Base-by-base conservation (phyloP, 2,113 vertebrate species). In the Grantiella picta region DNA sequence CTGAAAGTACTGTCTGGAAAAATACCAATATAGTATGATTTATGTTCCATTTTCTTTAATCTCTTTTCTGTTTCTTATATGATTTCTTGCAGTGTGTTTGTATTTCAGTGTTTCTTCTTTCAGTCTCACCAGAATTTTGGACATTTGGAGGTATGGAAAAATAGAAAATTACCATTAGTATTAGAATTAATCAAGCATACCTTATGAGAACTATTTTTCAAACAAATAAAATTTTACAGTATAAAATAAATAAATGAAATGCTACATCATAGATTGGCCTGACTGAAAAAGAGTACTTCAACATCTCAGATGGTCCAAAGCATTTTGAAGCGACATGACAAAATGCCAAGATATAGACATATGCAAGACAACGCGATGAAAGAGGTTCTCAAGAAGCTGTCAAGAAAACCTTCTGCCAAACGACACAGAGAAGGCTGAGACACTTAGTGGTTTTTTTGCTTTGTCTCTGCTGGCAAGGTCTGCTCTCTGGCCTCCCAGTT, bases 341-440 rank as follows among this genome's bases (percentile, higher is more conserved):
- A 90, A 59, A 76, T 33, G n/a, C 13, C 24, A 76, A 53, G 23
- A 31, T 2, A 71, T 7, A 80, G 24, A 76, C 80, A 68, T 10
- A 59, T 14, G 33, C 31, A 71, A 21, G 36, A 56, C 16, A 45
- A 42, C 0, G 0, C 1, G 2, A 63, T 14, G 35, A 42, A 40
- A 86, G 65, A n/a, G 4, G 24, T 8, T 61, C 47, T 86, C 52
- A 38, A 47, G 47, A 69, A 25, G 47, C 3, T 76, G 40, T 23
- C 25, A 66, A 68, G 73, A 29, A 29, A 72, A 29, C 19, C 21
- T 83, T 10, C 11, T 50, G 63, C 20, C 20, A 68, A 59, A 92
- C 38, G 22, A 92, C 31, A 49, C 3, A 9, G 33, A 40, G 45
- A 59, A 44, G 24, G 27, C 16, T 68, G 42, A 81, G 19, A 25